Conservation (phyloP, 2,797 vertebrate species). For the Apogon hyalosoma region DNA sequence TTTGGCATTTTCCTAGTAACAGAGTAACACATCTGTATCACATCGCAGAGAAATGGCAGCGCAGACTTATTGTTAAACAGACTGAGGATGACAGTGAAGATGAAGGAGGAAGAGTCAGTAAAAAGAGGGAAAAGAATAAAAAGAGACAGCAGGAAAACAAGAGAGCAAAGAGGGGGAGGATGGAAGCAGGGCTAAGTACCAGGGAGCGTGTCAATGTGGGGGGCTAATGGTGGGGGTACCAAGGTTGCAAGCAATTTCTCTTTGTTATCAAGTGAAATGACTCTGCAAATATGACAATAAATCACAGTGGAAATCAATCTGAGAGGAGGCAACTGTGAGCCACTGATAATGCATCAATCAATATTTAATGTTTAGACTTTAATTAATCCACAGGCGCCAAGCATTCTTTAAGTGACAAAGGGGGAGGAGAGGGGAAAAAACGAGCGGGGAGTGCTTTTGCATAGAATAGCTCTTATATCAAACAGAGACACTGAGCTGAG, state of each 20-base stretch:
- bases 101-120: conserved; percentile 58
- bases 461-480: conserved; percentile 96
- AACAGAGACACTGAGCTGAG: conserved; percentile 79
- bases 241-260: conserved; percentile 91
- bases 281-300: conserved; percentile 99
- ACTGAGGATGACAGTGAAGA: conserved; percentile 52
- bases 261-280: conserved; percentile 99
- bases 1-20: neutral
- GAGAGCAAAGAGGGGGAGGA: conserved; percentile 51
- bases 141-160: conserved; percentile 58
- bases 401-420: conserved; percentile 99
- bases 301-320: conserved; percentile 99
- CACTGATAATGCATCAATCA: conserved; percentile 99
- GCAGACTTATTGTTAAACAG: conserved; percentile 56
- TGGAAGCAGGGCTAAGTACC: conserved; percentile 64
- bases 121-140: conserved; percentile 59
- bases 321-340: conserved; percentile 96
- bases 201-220: conserved; percentile 71
- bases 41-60: conserved; percentile 55
- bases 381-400: conserved; percentile 98
- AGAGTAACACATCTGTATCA: conserved; percentile 44
- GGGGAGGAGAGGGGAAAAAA: conserved; percentile 67
- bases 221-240: conserved; percentile 78
- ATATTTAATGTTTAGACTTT: conserved; percentile 99
- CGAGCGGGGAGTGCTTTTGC: conserved; percentile 89